These are phyloP conservation scores for Standfussiana lucernea DNA, from an alignment of 2,888 invertebrate genomes.

Conservation along the genomic window DNA sequence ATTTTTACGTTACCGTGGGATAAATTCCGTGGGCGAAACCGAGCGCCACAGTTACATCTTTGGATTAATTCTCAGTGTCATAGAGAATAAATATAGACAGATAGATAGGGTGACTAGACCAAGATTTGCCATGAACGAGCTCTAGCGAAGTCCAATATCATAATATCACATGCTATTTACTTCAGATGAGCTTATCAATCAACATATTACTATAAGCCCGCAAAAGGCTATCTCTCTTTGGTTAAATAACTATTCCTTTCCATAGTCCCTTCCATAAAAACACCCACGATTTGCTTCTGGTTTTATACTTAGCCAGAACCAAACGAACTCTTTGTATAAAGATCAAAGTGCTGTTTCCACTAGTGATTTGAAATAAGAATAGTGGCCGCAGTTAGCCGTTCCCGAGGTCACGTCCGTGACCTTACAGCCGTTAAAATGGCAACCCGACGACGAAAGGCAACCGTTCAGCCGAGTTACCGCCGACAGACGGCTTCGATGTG, in stretches of 20 bases:
- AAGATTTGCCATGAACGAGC: not conserved
- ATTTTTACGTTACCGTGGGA: not conserved
- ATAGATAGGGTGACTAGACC: not conserved
- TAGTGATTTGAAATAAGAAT: conserved; percentile 6
- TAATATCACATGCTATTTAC: not conserved
- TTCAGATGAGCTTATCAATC: not conserved
- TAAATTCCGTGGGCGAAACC: not conserved
- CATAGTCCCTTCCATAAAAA: not conserved
- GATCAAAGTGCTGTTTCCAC: not conserved
- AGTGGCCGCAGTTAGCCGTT: not conserved
- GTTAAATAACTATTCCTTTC: not conserved
- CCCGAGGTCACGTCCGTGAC: conserved; percentile 22
- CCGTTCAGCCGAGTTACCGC: not conserved
- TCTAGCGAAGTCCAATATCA: not conserved
- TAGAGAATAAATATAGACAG: not conserved
- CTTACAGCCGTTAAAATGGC: conserved; percentile 2
- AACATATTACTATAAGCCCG: not conserved
- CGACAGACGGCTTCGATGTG: not conserved
- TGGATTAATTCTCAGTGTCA: not conserved
- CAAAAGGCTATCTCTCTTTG: not conserved
- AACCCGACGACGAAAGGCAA: not conserved
- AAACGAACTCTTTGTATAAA: not conserved
- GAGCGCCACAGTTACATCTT: not conserved
- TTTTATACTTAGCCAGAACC: not conserved
- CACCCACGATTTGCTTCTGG: not conserved